Conservation (phyloP, 2,888 invertebrate genomes). For the Ptilodon capucinus region DNA sequence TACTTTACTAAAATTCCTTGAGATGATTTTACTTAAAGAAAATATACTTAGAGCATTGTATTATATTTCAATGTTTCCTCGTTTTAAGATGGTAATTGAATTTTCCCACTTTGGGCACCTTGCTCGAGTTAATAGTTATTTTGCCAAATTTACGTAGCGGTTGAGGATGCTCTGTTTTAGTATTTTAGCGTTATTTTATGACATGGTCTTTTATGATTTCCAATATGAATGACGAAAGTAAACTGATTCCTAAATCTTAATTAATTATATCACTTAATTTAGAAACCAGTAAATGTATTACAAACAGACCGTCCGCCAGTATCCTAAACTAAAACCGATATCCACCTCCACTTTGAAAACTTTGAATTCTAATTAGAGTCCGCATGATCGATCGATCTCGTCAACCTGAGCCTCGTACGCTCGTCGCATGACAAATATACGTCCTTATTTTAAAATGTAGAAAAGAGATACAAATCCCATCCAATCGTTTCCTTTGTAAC, state of each 20-base stretch:
- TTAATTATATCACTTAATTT: not conserved
- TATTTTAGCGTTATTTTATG: constrained; percentile 11
- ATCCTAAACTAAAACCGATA: not conserved
- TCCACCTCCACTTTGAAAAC: not conserved
- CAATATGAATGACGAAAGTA: constrained; percentile 1
- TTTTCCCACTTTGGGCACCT: not conserved
- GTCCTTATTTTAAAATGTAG: no score
- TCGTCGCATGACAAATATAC: not conserved
- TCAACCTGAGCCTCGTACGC: not conserved
- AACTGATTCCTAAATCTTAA: not conserved
- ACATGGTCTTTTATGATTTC: constrained; percentile 34
- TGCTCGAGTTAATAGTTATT: not conserved
- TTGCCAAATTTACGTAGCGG: not conserved
- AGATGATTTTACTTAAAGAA: not conserved
- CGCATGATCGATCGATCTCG: not conserved
- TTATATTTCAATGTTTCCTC: not conserved
- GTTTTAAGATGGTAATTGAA: not conserved
- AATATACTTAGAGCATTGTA: not conserved
- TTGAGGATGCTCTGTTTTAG: not conserved
- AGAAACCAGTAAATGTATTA: not conserved
- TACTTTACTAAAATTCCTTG: no score
- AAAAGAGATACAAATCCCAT: not conserved
- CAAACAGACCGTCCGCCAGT: not conserved
- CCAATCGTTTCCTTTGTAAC: not conserved
- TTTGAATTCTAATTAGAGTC: not conserved